Evolutionary conservation across 2,888 invertebrate species (phyloP).

Genomic region (Lamellibrachia satsuma): DNA sequence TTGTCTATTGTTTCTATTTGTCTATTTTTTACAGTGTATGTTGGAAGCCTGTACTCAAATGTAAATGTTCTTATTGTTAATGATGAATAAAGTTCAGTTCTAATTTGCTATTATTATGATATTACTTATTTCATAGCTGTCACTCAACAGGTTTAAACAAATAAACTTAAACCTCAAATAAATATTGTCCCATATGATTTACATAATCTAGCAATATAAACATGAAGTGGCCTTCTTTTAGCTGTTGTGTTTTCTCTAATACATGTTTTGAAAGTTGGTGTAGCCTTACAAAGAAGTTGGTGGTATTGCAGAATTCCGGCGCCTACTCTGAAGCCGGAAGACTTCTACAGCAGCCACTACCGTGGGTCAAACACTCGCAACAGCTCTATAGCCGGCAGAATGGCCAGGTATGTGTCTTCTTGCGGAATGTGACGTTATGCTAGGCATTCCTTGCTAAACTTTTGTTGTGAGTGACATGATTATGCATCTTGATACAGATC

Average conservation of each 20-base stretch:
- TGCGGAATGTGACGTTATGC: not conserved
- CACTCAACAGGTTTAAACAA: not conserved
- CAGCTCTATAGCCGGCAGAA: not conserved
- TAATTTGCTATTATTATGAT: too few species aligned
- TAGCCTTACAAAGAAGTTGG: not conserved
- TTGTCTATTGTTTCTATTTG: too few species aligned
- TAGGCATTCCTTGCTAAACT: too few species aligned
- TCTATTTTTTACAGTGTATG: too few species aligned
- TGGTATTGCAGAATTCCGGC: slow-evolving; percentile 20
- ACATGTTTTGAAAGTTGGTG: not conserved
- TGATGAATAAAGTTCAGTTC: too few species aligned
- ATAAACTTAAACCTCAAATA: not conserved
- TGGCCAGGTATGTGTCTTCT: not conserved
- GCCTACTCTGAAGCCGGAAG: slow-evolving; percentile 72
- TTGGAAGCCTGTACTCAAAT: too few species aligned
- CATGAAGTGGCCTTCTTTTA: not conserved
- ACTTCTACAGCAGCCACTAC: slow-evolving; percentile 68
- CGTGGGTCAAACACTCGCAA: slow-evolving; percentile 21
- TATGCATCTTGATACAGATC: too few species aligned
- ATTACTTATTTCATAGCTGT: too few species aligned
- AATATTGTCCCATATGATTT: not conserved
- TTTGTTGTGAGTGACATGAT: too few species aligned
- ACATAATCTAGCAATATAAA: not conserved
- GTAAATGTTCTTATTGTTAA: too few species aligned
- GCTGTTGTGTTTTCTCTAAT: not conserved